These are phyloP conservation scores for Drosophila arizonae DNA, from an alignment of 1,140 invertebrate species.

Conservation along the genomic window DNA sequence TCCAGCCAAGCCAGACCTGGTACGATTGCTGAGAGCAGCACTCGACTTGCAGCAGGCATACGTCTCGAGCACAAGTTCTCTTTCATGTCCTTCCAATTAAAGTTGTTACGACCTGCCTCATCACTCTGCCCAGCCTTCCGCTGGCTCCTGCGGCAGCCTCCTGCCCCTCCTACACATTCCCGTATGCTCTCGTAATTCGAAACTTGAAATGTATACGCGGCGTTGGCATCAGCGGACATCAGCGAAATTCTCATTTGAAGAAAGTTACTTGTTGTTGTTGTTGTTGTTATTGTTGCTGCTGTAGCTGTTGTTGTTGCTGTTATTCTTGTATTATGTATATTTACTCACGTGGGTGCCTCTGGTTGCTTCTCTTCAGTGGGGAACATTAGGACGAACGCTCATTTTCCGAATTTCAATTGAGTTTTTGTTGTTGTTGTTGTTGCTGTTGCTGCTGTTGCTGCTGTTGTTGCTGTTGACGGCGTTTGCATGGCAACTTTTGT, in stretches of 20 bases:
- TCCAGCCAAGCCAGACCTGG: constrained; percentile 47
- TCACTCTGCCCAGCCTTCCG: too few relatives aligned
- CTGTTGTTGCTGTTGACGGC: constrained; percentile 46
- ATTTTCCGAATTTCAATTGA: constrained; percentile 13
- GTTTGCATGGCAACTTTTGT: constrained; percentile 79
- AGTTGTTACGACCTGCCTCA: constrained; percentile 34
- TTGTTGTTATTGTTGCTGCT: constrained; percentile 24
- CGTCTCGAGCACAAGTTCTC: constrained; percentile 37
- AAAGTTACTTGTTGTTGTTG: constrained; percentile 43
- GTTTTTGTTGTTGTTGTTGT: constrained; percentile 16
- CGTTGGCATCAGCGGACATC: constrained; percentile 16
- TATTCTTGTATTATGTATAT: constrained; percentile 13
- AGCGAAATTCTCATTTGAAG: constrained; percentile 10
- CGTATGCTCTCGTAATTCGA: constrained; percentile 46
- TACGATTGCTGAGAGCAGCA: constrained; percentile 19
- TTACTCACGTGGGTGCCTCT: constrained; percentile 19
- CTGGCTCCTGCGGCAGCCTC: not conserved
- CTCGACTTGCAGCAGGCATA: not conserved
- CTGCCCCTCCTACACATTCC: not conserved
- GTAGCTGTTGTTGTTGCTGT: not conserved
- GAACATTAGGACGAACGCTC: constrained; percentile 32
- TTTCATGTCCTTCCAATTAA: constrained; percentile 74
- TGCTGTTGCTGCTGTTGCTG: too few relatives aligned
- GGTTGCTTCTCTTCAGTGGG: not conserved
- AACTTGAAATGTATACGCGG: constrained; percentile 72